Conservation (phyloP, 2,797 vertebrate species). For the Peromyscus aztecus region DNA sequence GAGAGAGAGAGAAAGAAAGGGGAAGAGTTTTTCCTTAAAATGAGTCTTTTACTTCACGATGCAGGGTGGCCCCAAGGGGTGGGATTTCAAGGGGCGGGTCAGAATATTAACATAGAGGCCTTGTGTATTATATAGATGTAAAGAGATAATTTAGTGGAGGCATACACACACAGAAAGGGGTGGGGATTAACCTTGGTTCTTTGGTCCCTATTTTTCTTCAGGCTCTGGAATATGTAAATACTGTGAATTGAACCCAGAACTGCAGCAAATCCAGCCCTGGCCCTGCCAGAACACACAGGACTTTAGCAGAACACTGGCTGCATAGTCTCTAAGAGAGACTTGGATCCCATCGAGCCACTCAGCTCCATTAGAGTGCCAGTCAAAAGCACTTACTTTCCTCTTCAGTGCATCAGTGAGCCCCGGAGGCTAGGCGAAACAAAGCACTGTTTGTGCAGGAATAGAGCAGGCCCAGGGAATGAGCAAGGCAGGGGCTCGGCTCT, state of each 20-base stretch:
- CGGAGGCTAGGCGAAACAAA: conserved; percentile 30
- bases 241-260: neutral
- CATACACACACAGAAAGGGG: neutral
- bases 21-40: no score
- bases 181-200: neutral
- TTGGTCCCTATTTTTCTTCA: conserved; percentile 12
- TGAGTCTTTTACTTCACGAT: no score
- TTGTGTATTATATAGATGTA: neutral
- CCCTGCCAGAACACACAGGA: neutral
- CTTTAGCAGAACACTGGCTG: neutral
- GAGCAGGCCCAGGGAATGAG: neutral
- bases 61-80: no score
- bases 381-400: neutral
- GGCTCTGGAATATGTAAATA: neutral
- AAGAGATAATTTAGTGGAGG: neutral
- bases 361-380: neutral
- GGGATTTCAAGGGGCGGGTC: no score
- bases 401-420: neutral
- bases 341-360: neutral
- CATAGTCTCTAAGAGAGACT: neutral
- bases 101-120: no score
- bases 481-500: neutral
- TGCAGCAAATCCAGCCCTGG: neutral
- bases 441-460: neutral
- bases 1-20: no score